phyloP scores from a whole-genome alignment of 1,140 invertebrate species.

The Lucilia sericata region DNA sequence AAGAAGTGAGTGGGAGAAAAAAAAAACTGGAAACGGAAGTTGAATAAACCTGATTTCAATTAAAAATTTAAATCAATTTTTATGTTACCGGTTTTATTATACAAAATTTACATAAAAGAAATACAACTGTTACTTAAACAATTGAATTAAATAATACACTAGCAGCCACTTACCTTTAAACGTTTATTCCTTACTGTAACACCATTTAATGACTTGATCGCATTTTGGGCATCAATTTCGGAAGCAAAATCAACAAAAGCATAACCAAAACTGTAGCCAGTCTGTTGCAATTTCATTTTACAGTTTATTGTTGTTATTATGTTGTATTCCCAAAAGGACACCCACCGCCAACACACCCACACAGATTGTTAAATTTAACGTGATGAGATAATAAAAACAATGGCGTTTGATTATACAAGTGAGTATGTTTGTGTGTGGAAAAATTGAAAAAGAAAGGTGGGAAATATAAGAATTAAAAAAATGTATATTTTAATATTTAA shows the following conservation, averaged over 20 bases:
- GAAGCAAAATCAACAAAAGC: constrained; percentile 94
- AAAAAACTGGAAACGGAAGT: not conserved
- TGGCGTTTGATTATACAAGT: too few species aligned
- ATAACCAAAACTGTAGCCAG: constrained; percentile 96
- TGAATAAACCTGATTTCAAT: constrained; percentile 30
- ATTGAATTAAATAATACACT: not conserved
- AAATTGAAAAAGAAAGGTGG: not conserved
- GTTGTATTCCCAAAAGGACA: not conserved
- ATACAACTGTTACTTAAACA: not conserved
- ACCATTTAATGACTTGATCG: constrained; percentile 89
- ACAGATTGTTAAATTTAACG: not conserved
- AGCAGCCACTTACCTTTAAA: constrained; percentile 74
- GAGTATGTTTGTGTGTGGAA: not conserved
- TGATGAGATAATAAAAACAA: not conserved
- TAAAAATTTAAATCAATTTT: constrained; percentile 33
- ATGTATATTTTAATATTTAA: too few species aligned
- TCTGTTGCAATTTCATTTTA: constrained; percentile 70
- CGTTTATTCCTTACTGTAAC: constrained; percentile 87
- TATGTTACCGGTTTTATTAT: constrained; percentile 7
- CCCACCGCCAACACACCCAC: not conserved
- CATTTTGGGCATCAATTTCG: constrained; percentile 85
- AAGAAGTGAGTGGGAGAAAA: not conserved
- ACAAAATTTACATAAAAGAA: not conserved
- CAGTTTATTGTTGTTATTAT: constrained; percentile 4
- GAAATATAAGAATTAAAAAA: not conserved